Base-by-base conservation (phyloP, 2,888 invertebrate species). In the Brachyptera risi region DNA sequence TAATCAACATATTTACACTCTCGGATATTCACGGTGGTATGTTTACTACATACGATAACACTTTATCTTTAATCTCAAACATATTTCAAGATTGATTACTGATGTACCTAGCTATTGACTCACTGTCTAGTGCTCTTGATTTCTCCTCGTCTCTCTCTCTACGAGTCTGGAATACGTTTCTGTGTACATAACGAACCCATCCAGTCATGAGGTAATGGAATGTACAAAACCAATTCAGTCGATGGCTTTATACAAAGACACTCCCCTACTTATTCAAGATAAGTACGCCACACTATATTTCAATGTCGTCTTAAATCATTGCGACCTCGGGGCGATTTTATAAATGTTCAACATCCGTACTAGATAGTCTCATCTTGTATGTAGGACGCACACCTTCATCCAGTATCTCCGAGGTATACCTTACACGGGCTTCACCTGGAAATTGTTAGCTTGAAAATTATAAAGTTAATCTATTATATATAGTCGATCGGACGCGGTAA, bases 231-330 rank as follows among this genome's bases (percentile, higher is more conserved):
- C 54, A 54, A 54, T 54, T 37, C 35, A 19, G 19, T 23, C 35
- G 54, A 54, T 37, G 54, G 54, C 37, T 31, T 19, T 54, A 47
- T 15, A 47, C 54, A 54, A 54, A 54, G 54, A 54, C 54, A 21
- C 35, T 23, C 24, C 47, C 47, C 54, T 37, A 54, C 54, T 54
- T 54, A 37, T 54, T 54, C 54, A 54, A 54, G 54, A 54, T 54
- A 54, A 54, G 54, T 54, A 54, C 54, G 54, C 54, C 19, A 35
- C 54, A 37, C 54, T 35, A 54, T 37, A 54, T 35, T 54, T 54
- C 54, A 17, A 19, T 37, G 54, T 54, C 54, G 54, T 23, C 54
- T 54, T 54, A 54, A 54, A 54, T 54, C 54, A 54, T 54, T 54
- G 54, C 54, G 54, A 54, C 54, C 35, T 54, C 35, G 24, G n/a